phyloP scores from a whole-genome alignment of 2,888 invertebrate genomes.

The Busseola fusca region DNA sequence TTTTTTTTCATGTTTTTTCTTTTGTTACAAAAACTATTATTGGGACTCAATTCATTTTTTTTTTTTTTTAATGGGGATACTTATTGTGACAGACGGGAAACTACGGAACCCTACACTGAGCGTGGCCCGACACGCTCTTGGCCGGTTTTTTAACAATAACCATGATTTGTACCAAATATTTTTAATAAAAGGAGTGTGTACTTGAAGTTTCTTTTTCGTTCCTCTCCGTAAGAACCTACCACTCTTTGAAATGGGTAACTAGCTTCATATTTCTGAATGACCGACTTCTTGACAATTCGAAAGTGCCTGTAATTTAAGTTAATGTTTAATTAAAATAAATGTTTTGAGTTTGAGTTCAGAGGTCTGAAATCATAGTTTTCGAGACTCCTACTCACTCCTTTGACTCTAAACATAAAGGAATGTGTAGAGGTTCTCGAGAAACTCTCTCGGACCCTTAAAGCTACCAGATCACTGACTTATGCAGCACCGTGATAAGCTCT shows the following conservation, averaged over 20 bases:
- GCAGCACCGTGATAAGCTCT: neutral
- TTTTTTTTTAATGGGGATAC: too few relatives aligned
- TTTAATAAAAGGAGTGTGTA: neutral
- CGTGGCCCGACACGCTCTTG: too few relatives aligned
- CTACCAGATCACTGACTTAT: neutral
- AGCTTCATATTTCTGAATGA: neutral
- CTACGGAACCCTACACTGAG: too few relatives aligned
- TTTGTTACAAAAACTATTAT: too few relatives aligned
- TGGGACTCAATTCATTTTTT: too few relatives aligned
- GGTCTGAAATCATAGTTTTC: neutral
- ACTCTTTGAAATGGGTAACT: neutral
- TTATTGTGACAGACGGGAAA: too few relatives aligned
- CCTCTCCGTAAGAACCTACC: too few relatives aligned
- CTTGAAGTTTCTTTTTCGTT: too few relatives aligned
- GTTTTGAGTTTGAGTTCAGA: neutral
- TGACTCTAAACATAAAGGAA: constrained; percentile 1
- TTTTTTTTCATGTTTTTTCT: too few relatives aligned
- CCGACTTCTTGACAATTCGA: neutral
- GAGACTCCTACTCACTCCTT: neutral
- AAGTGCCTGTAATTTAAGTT: too few relatives aligned
- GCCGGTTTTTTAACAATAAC: neutral
- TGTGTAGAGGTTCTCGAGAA: neutral
- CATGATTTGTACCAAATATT: neutral
- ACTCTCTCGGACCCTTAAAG: constrained; percentile 5
- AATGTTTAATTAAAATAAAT: neutral